phyloP scores from a whole-genome alignment of 2,113 vertebrate species.

The Erythrolamprus reginae region DNA sequence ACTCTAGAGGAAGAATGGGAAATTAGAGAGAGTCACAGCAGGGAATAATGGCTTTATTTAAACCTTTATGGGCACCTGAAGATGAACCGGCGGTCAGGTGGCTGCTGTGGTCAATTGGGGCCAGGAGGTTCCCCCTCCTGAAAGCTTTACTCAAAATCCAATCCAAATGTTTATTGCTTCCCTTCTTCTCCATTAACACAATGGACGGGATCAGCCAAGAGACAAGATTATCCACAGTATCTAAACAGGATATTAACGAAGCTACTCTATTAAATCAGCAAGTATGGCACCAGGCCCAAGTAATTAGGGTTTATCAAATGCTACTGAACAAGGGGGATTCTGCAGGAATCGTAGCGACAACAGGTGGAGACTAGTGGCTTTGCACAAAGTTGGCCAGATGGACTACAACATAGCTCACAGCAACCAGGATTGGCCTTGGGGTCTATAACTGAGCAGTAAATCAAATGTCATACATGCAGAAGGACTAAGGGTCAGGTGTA shows the following conservation, averaged over 20 bases:
- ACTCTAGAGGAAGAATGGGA: slow-evolving; percentile 57
- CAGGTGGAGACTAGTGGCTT: not conserved
- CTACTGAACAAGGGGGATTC: accelerated
- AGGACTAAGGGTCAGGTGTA: not conserved
- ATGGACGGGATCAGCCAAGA: not conserved
- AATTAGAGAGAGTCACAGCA: slow-evolving; percentile 55
- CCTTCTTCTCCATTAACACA: not conserved
- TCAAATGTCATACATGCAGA: not conserved
- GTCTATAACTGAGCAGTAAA: not conserved
- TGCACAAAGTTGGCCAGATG: not conserved
- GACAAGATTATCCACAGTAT: not conserved
- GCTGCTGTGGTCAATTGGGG: slow-evolving; percentile 49
- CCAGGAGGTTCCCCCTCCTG: not conserved
- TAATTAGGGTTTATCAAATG: not conserved
- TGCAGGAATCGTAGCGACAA: not conserved
- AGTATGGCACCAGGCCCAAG: not conserved
- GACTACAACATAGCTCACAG: not conserved
- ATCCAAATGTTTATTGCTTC: slow-evolving; percentile 31
- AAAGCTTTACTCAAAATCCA: not conserved
- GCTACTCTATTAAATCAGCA: not conserved
- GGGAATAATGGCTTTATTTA: slow-evolving; percentile 59
- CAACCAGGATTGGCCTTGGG: not conserved
- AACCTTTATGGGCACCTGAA: slow-evolving; percentile 46
- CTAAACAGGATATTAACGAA: not conserved
- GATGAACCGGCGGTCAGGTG: slow-evolving; percentile 15